These are phyloP conservation scores for Agriotes lineatus DNA, from an alignment of 2,888 invertebrate species.

Conservation along the genomic window DNA sequence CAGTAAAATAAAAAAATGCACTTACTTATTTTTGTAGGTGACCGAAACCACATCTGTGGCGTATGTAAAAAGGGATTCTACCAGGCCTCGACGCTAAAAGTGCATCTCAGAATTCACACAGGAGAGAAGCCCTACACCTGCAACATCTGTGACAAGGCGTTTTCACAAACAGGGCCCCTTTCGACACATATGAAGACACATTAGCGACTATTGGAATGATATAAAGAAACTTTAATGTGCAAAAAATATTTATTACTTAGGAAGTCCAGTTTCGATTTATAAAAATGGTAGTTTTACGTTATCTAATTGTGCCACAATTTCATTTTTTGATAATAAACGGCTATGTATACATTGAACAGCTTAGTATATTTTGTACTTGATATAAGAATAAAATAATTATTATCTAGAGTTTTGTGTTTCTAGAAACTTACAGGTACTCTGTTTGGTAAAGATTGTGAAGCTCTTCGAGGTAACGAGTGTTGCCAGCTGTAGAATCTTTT, in stretches of 20 bases:
- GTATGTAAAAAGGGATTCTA: constrained; percentile 71
- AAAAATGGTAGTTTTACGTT: too few relatives aligned
- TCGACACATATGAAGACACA: constrained; percentile 63
- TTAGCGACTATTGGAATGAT: too few relatives aligned
- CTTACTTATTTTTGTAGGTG: constrained; percentile 50
- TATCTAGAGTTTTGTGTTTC: background rate
- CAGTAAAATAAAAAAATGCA: too few relatives aligned
- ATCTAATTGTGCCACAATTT: too few relatives aligned
- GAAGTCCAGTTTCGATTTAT: too few relatives aligned
- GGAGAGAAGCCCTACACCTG: constrained; percentile 66
- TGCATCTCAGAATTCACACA: constrained; percentile 70
- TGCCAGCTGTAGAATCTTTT: background rate
- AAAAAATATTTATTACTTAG: too few relatives aligned
- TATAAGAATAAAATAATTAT: background rate
- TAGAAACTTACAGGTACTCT: background rate
- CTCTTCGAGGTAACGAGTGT: background rate
- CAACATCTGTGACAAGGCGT: constrained; percentile 60
- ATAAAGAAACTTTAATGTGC: too few relatives aligned
- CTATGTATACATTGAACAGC: constrained; percentile 3
- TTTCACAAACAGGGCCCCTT: constrained; percentile 64
- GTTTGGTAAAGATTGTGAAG: background rate
- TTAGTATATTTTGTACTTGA: constrained; percentile 13
- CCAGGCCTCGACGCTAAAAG: constrained; percentile 71
- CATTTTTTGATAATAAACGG: too few relatives aligned
- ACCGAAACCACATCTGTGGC: constrained; percentile 61